phyloP scores from a whole-genome alignment of 2,797 vertebrate species.

The Enteromius argenteus region DNA sequence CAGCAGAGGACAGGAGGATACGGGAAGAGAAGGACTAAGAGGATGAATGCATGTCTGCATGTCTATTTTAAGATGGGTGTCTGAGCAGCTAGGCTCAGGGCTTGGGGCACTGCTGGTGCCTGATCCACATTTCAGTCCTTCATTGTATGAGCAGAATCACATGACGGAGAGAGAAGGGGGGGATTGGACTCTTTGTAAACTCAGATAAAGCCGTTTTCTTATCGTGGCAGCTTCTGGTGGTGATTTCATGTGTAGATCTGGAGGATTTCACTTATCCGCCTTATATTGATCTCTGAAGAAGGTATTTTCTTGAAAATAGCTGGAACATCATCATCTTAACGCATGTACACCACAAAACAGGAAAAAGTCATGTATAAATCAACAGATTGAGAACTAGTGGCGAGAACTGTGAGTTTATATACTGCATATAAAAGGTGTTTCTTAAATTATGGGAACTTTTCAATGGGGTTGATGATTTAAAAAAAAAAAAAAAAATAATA shows the following conservation, averaged over 20 bases:
- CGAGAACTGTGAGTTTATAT: neutral
- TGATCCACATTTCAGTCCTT: conserved; percentile 45
- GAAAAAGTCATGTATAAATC: neutral
- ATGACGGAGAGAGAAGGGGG: conserved; percentile 26
- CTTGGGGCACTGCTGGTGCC: conserved; percentile 45
- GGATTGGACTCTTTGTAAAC: conserved; percentile 16
- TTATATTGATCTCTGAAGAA: neutral
- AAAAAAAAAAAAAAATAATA: neutral
- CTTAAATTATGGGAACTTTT: neutral
- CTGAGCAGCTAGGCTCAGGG: conserved; percentile 36
- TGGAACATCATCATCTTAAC: neutral
- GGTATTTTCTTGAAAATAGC: neutral
- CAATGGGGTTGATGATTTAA: neutral
- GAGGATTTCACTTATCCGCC: neutral
- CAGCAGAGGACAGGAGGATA: conserved; percentile 4
- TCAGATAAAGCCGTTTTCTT: conserved; percentile 6
- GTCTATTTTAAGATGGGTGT: conserved; percentile 55
- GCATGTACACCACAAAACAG: neutral
- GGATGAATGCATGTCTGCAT: conserved; percentile 39
- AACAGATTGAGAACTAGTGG: neutral
- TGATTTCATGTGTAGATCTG: conserved; percentile 20
- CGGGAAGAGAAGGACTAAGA: neutral
- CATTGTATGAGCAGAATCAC: conserved; percentile 24
- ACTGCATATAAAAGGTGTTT: neutral
- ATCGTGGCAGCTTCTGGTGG: neutral